Conservation (phyloP, 2,797 vertebrate genomes). For the Carduelis carduelis region DNA sequence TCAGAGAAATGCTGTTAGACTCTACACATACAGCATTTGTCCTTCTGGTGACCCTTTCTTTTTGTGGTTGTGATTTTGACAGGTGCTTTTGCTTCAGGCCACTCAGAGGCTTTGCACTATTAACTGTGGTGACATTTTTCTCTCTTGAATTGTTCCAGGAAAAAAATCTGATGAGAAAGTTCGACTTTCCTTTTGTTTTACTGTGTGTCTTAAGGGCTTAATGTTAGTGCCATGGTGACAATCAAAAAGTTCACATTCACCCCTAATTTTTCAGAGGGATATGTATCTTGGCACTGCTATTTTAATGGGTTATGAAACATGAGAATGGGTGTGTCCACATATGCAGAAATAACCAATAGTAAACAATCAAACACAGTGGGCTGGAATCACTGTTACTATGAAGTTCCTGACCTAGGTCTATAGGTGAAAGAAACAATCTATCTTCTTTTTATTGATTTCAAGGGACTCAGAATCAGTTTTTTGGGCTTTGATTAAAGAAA, state of each 20-base stretch:
- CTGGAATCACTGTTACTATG: not conserved
- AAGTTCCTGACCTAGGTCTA: not conserved
- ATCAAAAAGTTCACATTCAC: not conserved
- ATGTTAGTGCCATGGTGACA: not conserved
- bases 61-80: constrained; percentile 38
- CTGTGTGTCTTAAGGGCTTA: constrained; percentile 3
- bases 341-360: not conserved
- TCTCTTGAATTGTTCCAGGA: constrained; percentile 32
- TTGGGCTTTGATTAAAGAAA: not conserved
- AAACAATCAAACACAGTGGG: not conserved
- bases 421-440: not conserved
- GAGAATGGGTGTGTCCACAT: not conserved
- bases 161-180: constrained; percentile 19
- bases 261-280: not conserved
- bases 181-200: not conserved
- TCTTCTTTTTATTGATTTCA: not conserved
- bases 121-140: constrained; percentile 56
- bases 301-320: not conserved
- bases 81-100: constrained; percentile 58
- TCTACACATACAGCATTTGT: not conserved
- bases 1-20: not conserved
- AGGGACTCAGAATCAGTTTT: not conserved
- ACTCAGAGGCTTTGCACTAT: constrained; percentile 29
- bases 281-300: not conserved
- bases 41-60: constrained; percentile 55